These are phyloP conservation scores for Tigriopus japonicus DNA, from an alignment of 1,140 invertebrate species.

Conservation along the genomic window DNA sequence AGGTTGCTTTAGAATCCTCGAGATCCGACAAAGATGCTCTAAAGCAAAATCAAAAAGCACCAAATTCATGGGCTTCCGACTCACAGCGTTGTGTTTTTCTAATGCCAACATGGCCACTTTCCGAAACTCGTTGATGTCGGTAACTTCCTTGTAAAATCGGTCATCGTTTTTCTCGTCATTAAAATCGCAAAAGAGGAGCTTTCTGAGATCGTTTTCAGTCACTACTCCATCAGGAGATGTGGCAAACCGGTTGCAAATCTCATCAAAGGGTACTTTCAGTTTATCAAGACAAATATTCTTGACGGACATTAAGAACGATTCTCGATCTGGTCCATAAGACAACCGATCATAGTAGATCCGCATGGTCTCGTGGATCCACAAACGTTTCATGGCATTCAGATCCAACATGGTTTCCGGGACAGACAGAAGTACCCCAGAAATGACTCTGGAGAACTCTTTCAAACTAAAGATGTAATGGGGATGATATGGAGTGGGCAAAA, in stretches of 20 bases:
- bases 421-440: slow-evolving; percentile 75
- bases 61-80: slow-evolving; percentile 90
- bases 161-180: slow-evolving; percentile 59
- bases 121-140: slow-evolving; percentile 57
- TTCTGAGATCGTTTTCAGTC: slow-evolving; percentile 56
- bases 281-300: slow-evolving; percentile 26
- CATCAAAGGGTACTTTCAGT: slow-evolving; percentile 33
- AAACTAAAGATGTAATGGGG: slow-evolving; percentile 90
- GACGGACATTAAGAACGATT: slow-evolving; percentile 49
- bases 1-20: slow-evolving; percentile 75
- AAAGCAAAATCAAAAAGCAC: slow-evolving; percentile 89
- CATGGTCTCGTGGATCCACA: slow-evolving; percentile 85
- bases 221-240: slow-evolving; percentile 32
- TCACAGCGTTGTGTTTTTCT: slow-evolving; percentile 84
- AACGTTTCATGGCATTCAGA: slow-evolving; percentile 62
- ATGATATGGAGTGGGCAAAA: slow-evolving; percentile 68
- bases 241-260: slow-evolving; percentile 33
- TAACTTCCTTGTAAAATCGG: slow-evolving; percentile 43
- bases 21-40: slow-evolving; percentile 79
- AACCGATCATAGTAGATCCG: slow-evolving; percentile 85
- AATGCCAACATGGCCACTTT: slow-evolving; percentile 74
- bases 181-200: slow-evolving; percentile 86
- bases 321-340: slow-evolving; percentile 56
- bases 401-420: slow-evolving; percentile 78
- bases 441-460: slow-evolving; percentile 77